These are phyloP conservation scores for Helleia helle DNA, from an alignment of 2,888 invertebrate species.

Conservation along the genomic window DNA sequence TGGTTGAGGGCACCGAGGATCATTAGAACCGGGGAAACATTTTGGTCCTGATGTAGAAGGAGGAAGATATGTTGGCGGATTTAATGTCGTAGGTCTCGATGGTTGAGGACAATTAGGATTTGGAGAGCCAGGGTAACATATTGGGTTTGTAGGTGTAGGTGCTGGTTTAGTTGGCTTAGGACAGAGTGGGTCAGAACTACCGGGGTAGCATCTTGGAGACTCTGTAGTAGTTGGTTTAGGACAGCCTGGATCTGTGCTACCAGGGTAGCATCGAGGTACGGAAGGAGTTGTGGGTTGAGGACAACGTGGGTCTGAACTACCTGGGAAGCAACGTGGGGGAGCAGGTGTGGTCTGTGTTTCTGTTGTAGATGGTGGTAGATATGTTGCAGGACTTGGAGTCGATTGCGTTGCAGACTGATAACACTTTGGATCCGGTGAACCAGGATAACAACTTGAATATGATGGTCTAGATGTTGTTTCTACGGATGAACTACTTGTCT, in stretches of 20 bases:
- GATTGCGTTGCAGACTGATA: conserved; percentile 24
- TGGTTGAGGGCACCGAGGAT: conserved; percentile 26
- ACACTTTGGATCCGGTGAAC: conserved; percentile 27
- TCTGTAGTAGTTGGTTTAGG: conserved; percentile 26
- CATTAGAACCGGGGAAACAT: conserved; percentile 32
- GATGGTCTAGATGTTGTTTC: conserved; percentile 27
- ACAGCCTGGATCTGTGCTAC: conserved; percentile 33
- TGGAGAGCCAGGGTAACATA: conserved; percentile 27
- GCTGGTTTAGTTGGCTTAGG: conserved; percentile 26
- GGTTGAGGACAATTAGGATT: conserved; percentile 33
- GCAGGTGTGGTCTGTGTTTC: conserved; percentile 20
- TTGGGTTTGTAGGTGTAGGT: conserved; percentile 21
- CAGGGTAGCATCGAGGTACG: conserved; percentile 33
- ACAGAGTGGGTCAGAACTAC: conserved; percentile 32
- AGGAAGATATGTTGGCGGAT: conserved; percentile 29
- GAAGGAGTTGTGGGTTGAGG: conserved; percentile 29
- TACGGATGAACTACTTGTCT: conserved; percentile 10
- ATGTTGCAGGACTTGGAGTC: neutral
- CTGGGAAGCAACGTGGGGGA: conserved; percentile 27
- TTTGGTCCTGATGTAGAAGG: conserved; percentile 18
- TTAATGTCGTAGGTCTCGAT: conserved; percentile 26
- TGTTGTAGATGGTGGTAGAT: conserved; percentile 2
- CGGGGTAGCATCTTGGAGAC: conserved; percentile 28
- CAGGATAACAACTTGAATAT: conserved; percentile 35
- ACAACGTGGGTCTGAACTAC: conserved; percentile 35